Evolutionary conservation across 2,797 vertebrate genomes (phyloP), one percentile per base, ranked within the genome.

Genomic region (Typhlichthys subterraneus): DNA sequence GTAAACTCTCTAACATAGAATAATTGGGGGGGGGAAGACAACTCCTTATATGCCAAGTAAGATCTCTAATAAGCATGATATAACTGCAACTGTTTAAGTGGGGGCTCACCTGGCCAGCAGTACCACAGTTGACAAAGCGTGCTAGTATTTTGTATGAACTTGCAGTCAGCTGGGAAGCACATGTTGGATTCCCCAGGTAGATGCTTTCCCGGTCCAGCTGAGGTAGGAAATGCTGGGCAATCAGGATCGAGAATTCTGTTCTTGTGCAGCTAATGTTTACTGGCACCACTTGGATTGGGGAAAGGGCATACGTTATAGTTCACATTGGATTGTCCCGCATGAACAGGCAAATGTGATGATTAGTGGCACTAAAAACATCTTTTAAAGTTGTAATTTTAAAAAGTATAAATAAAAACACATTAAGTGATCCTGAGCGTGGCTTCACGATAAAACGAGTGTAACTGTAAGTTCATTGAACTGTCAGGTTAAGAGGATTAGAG

Each of bases 191-290:
- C 60, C 98, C 98, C 82, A 99, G 70, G 83, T 98, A 99, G 85
- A 99, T 93, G 58, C 90, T 93, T 10, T 93, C 95, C 5, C 90
- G 93, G 60, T 95, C 95, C 87, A 99, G 86, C n/a, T 92, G 94
- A 12, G 94, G 93, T 76, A 99, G 79, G 1, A 94, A 92, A 80
- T 93, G 91, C 56, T 89, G 71, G 0, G 95, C 88, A 77, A 99
- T 96, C 85, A 96, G 90, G 76, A 99, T 99, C 87, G 96, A 95
- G 91, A 99, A 98, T 59, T 99, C 96, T 0, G 94, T 97, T 76
- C 98, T 93, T 23, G 96, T 97, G 86, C 98, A 99, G 92, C 94
- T 99, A 70, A 99, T 73, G 0, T 98, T 99, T 74, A 99, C 87
- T 38, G 97, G 98, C 4, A 99, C 95, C 57, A 98, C 98, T 99